phyloP scores from a whole-genome alignment of 2,888 invertebrate species.

The Ornithoptera alexandrae region DNA sequence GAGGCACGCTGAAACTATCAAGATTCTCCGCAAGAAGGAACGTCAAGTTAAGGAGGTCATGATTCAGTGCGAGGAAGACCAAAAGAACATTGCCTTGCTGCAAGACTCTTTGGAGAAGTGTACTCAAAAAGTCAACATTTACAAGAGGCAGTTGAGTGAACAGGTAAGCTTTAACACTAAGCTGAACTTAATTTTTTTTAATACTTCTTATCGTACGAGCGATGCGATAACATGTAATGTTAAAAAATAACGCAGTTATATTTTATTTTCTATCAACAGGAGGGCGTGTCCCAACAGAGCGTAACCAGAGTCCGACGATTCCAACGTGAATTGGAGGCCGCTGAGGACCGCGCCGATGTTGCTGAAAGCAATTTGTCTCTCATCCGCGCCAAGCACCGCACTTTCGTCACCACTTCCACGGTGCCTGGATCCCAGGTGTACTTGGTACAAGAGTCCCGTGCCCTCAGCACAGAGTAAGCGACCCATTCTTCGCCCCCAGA shows the following conservation, averaged over 20 bases:
- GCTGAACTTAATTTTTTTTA: background rate
- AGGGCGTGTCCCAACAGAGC: slow-evolving; percentile 94
- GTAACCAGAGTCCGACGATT: slow-evolving; percentile 97
- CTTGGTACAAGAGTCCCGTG: slow-evolving; percentile 91
- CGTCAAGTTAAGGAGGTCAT: slow-evolving; percentile 97
- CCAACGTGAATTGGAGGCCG: slow-evolving; percentile 98
- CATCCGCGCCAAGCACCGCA: slow-evolving; percentile 98
- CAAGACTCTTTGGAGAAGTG: slow-evolving; percentile 95
- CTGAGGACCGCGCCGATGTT: slow-evolving; percentile 96
- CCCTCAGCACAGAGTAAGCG: slow-evolving; percentile 76
- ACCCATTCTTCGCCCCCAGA: slow-evolving; percentile 49
- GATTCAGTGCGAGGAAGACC: slow-evolving; percentile 97
- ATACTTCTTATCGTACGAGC: background rate
- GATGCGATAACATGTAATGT: background rate
- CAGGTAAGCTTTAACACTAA: slow-evolving; percentile 78
- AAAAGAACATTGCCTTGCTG: slow-evolving; percentile 95
- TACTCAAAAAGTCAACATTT: slow-evolving; percentile 92
- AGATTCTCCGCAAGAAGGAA: slow-evolving; percentile 99
- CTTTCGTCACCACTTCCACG: slow-evolving; percentile 96
- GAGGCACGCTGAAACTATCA: slow-evolving; percentile 97
- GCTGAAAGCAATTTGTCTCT: slow-evolving; percentile 96
- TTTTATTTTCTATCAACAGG: slow-evolving; percentile 73
- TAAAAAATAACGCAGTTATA: slow-evolving; percentile 19
- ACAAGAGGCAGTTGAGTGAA: slow-evolving; percentile 97
- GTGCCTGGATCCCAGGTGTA: slow-evolving; percentile 95